Evolutionary conservation across 2,113 vertebrate species (phyloP).

Genomic region (Rynchops niger): DNA sequence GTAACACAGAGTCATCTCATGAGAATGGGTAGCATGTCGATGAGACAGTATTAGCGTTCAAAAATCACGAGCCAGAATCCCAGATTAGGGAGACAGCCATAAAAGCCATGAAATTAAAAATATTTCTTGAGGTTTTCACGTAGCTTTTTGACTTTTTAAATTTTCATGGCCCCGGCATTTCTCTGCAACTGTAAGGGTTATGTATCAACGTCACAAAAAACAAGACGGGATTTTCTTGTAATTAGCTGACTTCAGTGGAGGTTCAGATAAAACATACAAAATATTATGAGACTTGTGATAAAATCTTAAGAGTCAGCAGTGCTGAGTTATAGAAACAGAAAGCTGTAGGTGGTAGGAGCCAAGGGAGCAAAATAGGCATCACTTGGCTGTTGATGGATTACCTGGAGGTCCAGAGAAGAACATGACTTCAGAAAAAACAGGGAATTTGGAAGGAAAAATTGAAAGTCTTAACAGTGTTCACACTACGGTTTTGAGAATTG

Average conservation of each 20-base stretch:
- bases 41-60: not conserved
- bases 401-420: not conserved
- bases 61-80: not conserved
- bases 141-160: not conserved
- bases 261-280: constrained; percentile 44
- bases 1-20: not conserved
- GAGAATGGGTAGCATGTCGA: not conserved
- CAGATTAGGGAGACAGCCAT: not conserved
- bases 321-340: constrained; percentile 28
- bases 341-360: constrained; percentile 12
- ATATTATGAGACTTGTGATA: constrained; percentile 34
- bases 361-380: not conserved
- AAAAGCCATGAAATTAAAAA: not conserved
- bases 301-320: constrained; percentile 37
- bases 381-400: not conserved
- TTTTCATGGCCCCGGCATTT: not conserved
- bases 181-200: not conserved
- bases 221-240: not conserved
- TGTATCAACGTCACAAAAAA: not conserved
- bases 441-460: not conserved
- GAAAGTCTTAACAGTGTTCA: not conserved
- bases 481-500: not conserved
- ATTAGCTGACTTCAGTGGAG: constrained; percentile 28
- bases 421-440: not conserved
- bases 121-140: not conserved